Base-by-base conservation (phyloP, 2,888 invertebrate species). In the Andrena dorsata region DNA sequence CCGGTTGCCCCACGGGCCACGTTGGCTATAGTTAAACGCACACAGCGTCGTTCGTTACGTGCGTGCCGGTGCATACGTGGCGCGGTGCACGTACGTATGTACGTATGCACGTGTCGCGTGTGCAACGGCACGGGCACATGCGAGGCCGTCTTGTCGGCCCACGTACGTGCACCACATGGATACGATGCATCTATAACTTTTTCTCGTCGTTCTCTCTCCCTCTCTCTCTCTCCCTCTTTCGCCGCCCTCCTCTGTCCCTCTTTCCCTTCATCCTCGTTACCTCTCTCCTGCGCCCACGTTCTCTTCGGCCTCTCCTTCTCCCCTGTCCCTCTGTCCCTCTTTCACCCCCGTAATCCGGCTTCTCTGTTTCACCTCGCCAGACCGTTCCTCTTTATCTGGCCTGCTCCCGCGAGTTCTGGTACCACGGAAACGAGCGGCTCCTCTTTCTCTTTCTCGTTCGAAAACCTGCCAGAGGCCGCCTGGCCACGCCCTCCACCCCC, bases 401-500 rank as follows among this genome's bases (percentile, higher is more conserved):
- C 80, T 76, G 78, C 84, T 80, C 85, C 72, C 85, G 74, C 83
- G 79, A 78, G 79, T 86, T 87, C 86, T 81, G 86, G 84, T 89
- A 88, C 88, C 89, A 88, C 89, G 88, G 88, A 88, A 88, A 88
- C 89, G 83, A 88, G 87, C 89, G 87, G 78, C 82, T 89, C 86
- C 88, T 91, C 89, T 88, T 90, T 89, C 89, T 90, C 90, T 92
- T 89, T 90, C 89, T 90, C 91, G 90, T 89, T 90, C 86, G 90
- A 89, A 41, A 91, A 92, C 90, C 91, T 91, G 88, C 88, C 88
- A 90, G 90, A 90, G 91, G 90, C 88, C 90, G 90, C 89, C 89
- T 90, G 90, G 92, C 92, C 93, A 92, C 92, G 92, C 92, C 92
- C 92, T 82, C 90, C 90, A 89, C 89, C 90, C 89, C 84, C 82